phyloP scores from a whole-genome alignment of 2,888 invertebrate genomes.

The Scrobipalpa atriplicella region DNA sequence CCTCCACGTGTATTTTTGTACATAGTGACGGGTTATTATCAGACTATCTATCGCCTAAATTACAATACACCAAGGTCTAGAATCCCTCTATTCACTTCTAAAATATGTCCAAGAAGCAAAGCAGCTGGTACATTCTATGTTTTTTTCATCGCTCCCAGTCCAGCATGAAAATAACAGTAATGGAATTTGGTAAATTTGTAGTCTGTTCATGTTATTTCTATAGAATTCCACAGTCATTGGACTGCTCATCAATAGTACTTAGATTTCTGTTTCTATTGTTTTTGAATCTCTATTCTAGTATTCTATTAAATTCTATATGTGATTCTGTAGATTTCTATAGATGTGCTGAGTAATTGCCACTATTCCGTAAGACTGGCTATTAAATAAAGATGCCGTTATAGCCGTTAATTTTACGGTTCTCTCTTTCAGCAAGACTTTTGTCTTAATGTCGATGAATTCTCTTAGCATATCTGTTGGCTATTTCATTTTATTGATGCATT shows the following conservation, averaged over 20 bases:
- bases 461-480: neutral
- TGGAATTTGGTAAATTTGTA: too few relatives aligned
- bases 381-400: neutral
- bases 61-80: too few relatives aligned
- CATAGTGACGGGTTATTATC: too few relatives aligned
- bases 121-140: too few relatives aligned
- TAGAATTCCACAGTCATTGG: neutral
- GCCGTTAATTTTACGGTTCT: constrained; percentile 38
- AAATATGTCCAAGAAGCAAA: too few relatives aligned
- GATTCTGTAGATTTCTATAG: neutral
- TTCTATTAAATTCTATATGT: neutral
- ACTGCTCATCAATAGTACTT: neutral
- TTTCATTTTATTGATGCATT: constrained; percentile 6
- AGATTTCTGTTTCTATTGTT: neutral
- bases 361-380: neutral
- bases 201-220: neutral
- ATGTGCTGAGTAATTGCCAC: neutral
- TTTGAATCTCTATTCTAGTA: neutral
- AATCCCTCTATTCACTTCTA: too few relatives aligned
- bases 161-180: too few relatives aligned
- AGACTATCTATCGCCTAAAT: too few relatives aligned
- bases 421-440: constrained; percentile 10
- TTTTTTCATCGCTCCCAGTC: too few relatives aligned
- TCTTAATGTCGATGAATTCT: constrained; percentile 8
- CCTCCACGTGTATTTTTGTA: too few relatives aligned